Evolutionary conservation across 2,113 vertebrate species (phyloP), one percentile per base, ranked within the genome.

Genomic region (Leptobrachium ailaonicum): DNA sequence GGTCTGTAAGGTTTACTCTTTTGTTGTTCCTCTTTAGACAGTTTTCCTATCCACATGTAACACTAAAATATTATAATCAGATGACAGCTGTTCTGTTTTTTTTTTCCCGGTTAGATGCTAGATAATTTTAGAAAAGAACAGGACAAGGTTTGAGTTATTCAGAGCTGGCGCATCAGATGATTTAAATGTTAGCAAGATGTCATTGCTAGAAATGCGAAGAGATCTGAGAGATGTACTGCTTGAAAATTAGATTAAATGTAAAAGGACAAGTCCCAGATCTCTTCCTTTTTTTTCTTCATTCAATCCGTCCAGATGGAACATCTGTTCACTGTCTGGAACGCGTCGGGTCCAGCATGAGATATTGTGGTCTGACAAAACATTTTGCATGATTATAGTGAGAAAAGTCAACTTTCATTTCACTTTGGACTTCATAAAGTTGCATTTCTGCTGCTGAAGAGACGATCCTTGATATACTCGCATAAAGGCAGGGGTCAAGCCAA

Each of bases 41-140:
- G 69, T 40, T 69, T 70, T 62, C 70, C 66, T 71, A 54, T 66
- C 77, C 70, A 66, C 70, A 67, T 58, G 63, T 66, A 78, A 60
- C 12, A 56, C 63, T 73, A 80, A 50, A 80, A 74, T 73, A 80
- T 80, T 74, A 73, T 80, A 73, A 80, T 80, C 71, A 45, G 68
- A 68, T 80, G 71, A 80, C 78, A 80, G 78, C 78, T 80, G 78
- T 74, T 80, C 63, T 74, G 78, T 74, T 73, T 60, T 74, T 73
- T 50, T 73, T 60, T 74, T 73, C 70, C 66, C 71, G 32, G 71
- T 42, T 66, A 72, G 62, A 67, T 68, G 11, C 71, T 74, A 43
- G 63, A 67, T 80, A 80, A 80, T 80, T 73, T 80, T 80, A 80
- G 78, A 80, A 80, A 63, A 80, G 78, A 80, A 73, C 78, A 80